These are phyloP conservation scores for Leptoclinus maculatus DNA, from an alignment of 2,797 vertebrate genomes.

Conservation along the genomic window DNA sequence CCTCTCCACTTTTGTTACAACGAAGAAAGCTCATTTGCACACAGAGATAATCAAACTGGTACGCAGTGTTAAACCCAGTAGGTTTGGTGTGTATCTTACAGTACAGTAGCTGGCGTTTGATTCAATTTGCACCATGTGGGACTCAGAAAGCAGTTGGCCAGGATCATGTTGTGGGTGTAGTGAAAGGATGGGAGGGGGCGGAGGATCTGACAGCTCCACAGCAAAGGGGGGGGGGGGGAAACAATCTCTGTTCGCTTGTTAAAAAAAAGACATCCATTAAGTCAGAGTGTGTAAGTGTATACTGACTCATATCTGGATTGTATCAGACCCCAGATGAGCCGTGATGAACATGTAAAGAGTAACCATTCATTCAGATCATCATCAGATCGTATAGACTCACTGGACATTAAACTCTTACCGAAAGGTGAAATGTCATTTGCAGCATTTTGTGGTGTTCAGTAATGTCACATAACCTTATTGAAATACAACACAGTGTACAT, in stretches of 20 bases:
- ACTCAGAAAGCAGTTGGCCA: conserved; percentile 70
- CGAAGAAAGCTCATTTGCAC: conserved; percentile 10
- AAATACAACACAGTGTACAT: background rate
- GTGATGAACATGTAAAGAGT: conserved; percentile 28
- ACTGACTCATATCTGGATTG: conserved; percentile 53
- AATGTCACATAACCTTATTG: background rate
- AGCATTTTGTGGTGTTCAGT: background rate
- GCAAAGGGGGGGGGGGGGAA: conserved; percentile 26
- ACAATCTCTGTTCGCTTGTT: conserved; percentile 51
- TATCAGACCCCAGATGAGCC: conserved; percentile 49
- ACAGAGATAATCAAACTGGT: conserved; percentile 19
- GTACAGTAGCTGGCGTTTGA: conserved; percentile 57
- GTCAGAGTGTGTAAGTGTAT: conserved; percentile 44
- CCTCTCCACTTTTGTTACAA: conserved; percentile 8
- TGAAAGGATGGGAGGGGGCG: conserved; percentile 61
- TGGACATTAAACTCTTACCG: background rate
- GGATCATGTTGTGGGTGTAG: conserved; percentile 74
- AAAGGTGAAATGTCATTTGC: background rate
- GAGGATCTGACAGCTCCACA: conserved; percentile 60
- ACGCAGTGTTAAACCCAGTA: conserved; percentile 18
- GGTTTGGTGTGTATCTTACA: conserved; percentile 39
- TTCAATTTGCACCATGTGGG: conserved; percentile 70
- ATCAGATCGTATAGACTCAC: background rate
- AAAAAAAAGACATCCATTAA: conserved; percentile 41
- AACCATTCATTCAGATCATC: conserved; percentile 15